Percentiles rank a stretch among this genome's conserved stretches.
Conservation (phyloP, 2,797 vertebrate species). For the Synaphobranchus kaupii region DNA sequence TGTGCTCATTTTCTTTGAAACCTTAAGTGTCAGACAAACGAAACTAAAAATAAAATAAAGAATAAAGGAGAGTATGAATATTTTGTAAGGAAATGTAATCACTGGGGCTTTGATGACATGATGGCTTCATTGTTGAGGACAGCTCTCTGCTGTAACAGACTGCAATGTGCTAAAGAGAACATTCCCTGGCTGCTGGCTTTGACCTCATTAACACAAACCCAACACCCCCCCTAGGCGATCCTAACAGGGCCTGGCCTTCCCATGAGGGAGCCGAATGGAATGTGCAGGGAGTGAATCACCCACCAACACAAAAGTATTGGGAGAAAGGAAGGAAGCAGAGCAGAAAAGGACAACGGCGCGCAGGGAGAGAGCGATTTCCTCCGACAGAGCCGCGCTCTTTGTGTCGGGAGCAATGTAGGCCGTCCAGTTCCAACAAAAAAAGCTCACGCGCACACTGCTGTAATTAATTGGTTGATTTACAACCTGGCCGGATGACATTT, state of each 20-base stretch:
- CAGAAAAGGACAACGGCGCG: background rate
- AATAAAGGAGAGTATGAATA: background rate
- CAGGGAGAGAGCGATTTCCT: constrained; percentile 19
- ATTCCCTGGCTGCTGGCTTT: background rate
- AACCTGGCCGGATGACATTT: no score
- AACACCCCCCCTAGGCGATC: background rate
- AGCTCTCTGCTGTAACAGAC: background rate
- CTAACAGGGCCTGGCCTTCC: background rate
- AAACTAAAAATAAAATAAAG: background rate
- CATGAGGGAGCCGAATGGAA: constrained; percentile 4
- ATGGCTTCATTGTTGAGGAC: background rate
- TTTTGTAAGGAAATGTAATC: background rate
- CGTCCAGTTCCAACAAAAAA: background rate
- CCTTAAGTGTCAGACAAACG: background rate
- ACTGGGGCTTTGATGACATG: background rate
- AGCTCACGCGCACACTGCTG: background rate
- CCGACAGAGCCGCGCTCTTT: background rate
- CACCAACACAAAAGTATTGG: background rate
- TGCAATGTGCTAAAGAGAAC: background rate
- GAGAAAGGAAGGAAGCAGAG: constrained; percentile 25
- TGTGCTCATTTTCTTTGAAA: no score
- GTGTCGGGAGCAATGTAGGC: background rate
- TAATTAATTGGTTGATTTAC: background rate
- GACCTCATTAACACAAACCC: background rate
- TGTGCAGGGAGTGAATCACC: constrained; percentile 10